phyloP scores from a whole-genome alignment of 2,797 vertebrate genomes.

The Gymnothorax javanicus region DNA sequence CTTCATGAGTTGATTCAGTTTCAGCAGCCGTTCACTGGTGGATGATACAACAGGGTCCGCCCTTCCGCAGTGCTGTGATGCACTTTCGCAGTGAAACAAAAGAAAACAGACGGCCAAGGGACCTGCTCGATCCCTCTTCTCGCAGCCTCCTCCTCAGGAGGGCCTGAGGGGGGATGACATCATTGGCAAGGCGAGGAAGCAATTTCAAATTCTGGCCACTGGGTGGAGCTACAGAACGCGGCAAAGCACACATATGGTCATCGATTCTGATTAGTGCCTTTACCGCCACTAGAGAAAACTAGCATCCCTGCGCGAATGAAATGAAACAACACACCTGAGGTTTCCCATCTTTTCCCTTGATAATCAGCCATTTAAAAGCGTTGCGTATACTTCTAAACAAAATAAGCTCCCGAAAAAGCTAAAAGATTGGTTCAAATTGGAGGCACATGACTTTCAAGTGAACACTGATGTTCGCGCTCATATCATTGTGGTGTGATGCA shows the following conservation, averaged over 20 bases:
- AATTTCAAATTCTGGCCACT: constrained; percentile 50
- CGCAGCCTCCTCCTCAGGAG: constrained; percentile 21
- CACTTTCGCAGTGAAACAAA: constrained; percentile 22
- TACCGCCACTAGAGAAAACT: background rate
- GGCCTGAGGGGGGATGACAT: constrained; percentile 41
- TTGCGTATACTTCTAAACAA: background rate
- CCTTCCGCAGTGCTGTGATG: background rate
- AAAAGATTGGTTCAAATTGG: background rate
- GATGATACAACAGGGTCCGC: background rate
- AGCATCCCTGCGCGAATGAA: too few relatives aligned
- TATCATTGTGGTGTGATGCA: background rate
- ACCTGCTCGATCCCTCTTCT: constrained; percentile 22
- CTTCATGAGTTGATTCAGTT: background rate
- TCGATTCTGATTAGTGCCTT: background rate
- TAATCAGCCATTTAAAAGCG: background rate
- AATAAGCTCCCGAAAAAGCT: too few relatives aligned
- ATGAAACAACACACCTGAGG: background rate
- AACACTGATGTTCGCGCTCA: too few relatives aligned
- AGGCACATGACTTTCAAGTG: background rate
- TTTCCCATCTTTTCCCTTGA: background rate
- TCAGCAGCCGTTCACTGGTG: background rate
- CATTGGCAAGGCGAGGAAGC: constrained; percentile 19
- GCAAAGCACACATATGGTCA: constrained; percentile 7
- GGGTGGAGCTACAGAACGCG: constrained; percentile 55
- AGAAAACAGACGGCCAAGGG: constrained; percentile 39